Evolutionary conservation across 1,140 invertebrate species (phyloP).

Genomic region (Cyclina sinensis): DNA sequence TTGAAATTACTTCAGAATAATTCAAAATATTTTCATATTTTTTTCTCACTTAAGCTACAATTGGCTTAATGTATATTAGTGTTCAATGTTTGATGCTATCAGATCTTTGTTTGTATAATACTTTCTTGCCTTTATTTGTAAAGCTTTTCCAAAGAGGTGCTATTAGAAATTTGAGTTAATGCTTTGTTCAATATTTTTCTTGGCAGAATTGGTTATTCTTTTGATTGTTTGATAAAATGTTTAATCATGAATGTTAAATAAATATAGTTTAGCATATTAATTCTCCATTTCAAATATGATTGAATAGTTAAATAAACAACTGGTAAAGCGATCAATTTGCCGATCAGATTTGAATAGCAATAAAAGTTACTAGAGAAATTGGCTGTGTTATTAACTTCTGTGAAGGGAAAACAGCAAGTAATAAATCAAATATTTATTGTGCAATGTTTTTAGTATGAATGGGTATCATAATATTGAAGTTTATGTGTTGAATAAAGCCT

Average conservation of each 20-base stretch:
- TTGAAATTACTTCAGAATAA: too few species aligned
- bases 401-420: background rate
- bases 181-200: slow-evolving; percentile 31
- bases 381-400: slow-evolving; percentile 13
- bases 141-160: background rate
- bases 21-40: too few species aligned
- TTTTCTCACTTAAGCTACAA: too few species aligned
- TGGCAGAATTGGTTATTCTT: slow-evolving; percentile 14
- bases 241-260: slow-evolving; percentile 22
- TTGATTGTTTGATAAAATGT: slow-evolving; percentile 29
- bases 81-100: background rate
- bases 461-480: slow-evolving; percentile 8
- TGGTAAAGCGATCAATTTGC: background rate
- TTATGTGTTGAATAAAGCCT: background rate
- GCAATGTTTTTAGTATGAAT: background rate
- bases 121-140: background rate
- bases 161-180: slow-evolving; percentile 5
- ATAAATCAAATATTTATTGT: slow-evolving; percentile 23
- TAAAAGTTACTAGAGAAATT: background rate
- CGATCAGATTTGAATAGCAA: background rate
- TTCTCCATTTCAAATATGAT: slow-evolving; percentile 23
- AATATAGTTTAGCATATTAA: slow-evolving; percentile 47
- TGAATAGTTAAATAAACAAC: slow-evolving; percentile 28
- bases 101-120: background rate
- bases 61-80: too few species aligned